Percentiles rank a stretch among this genome's conserved stretches.
Conservation (phyloP, 2,888 invertebrate genomes). For the Xestia ashworthii region DNA sequence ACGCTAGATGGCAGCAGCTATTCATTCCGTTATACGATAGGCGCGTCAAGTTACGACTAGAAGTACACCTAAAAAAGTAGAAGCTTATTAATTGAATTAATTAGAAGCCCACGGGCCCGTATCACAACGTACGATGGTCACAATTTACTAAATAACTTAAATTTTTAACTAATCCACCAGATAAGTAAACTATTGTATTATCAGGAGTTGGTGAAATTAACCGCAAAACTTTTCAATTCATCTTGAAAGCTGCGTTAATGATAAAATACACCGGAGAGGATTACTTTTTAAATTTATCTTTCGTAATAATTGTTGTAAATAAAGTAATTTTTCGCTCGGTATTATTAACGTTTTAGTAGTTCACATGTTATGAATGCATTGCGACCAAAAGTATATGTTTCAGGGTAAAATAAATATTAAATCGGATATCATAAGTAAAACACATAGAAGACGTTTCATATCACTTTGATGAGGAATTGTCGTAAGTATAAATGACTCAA, state of each 20-base stretch:
- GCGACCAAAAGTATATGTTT: slow-evolving; percentile 51
- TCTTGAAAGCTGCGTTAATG: slow-evolving; percentile 1
- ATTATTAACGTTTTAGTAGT: slow-evolving; percentile 38
- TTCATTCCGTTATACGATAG: neutral
- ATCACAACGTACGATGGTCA: neutral
- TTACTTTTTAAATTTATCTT: slow-evolving; percentile 5
- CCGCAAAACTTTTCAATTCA: slow-evolving; percentile 4
- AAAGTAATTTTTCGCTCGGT: slow-evolving; percentile 18
- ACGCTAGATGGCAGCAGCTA: neutral
- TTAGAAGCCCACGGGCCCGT: neutral
- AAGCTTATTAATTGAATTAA: neutral
- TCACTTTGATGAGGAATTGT: slow-evolving; percentile 23
- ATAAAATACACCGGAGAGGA: slow-evolving; percentile 8
- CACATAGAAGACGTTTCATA: slow-evolving; percentile 36
- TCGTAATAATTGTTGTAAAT: slow-evolving; percentile 10
- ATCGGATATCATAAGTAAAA: slow-evolving; percentile 34
- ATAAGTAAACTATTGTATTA: slow-evolving; percentile 23
- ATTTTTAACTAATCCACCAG: neutral
- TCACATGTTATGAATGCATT: slow-evolving; percentile 34
- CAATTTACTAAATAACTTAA: slow-evolving; percentile 12
- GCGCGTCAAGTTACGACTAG: neutral
- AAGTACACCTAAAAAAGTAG: slow-evolving; percentile 3
- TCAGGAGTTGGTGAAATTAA: neutral
- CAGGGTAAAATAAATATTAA: slow-evolving; percentile 44
- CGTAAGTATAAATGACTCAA: slow-evolving; percentile 28